These are phyloP conservation scores for Catharus fuscescens DNA, from an alignment of 2,113 vertebrate species.

Conservation along the genomic window DNA sequence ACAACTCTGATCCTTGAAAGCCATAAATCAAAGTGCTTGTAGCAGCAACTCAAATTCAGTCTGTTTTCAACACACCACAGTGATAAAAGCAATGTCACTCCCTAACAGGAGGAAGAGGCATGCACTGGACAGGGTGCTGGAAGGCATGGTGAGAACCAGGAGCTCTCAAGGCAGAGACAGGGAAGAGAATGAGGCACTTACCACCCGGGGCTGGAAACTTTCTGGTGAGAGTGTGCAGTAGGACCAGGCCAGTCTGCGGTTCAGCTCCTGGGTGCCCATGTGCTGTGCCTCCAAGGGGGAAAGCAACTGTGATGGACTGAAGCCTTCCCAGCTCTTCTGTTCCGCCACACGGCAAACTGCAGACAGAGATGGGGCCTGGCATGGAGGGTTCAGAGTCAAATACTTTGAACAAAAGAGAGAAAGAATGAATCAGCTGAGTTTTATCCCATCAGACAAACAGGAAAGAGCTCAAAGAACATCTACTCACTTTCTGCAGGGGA, in stretches of 20 bases:
- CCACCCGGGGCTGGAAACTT: constrained; percentile 48
- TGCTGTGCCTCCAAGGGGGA: constrained; percentile 56
- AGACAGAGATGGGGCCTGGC: constrained; percentile 66
- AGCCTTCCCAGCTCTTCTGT: constrained; percentile 66
- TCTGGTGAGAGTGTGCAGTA: constrained; percentile 8
- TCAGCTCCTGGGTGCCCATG: constrained; percentile 74
- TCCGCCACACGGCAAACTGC: constrained; percentile 13
- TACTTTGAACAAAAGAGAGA: constrained; percentile 66
- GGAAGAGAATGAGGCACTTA: background rate
- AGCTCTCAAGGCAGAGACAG: background rate
- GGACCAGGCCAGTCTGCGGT: constrained; percentile 79
- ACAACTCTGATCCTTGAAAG: background rate
- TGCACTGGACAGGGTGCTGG: background rate
- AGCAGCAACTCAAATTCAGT: background rate
- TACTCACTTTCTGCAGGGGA: constrained; percentile 77
- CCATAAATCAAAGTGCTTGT: background rate
- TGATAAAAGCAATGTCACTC: background rate
- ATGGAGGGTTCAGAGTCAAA: constrained; percentile 30
- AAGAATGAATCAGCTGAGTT: background rate
- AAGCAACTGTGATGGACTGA: constrained; percentile 74
- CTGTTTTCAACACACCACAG: background rate
- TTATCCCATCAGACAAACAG: background rate
- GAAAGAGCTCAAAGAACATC: background rate
- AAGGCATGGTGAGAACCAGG: background rate
- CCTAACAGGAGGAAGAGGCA: background rate